Conservation (phyloP, 2,113 vertebrate species). For the Guaruba guarouba region DNA sequence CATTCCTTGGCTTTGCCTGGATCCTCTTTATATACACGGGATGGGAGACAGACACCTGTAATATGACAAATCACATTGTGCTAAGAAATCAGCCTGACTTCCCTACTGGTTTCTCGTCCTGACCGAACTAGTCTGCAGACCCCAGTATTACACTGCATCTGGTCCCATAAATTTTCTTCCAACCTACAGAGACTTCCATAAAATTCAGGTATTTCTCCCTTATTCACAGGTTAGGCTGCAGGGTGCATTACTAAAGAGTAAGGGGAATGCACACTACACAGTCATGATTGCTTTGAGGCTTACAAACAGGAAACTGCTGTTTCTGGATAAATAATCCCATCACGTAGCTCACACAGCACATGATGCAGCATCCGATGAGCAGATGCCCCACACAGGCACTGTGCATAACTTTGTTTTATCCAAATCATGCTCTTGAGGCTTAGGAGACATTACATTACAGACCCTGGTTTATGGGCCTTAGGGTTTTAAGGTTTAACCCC, state of each 20-base stretch:
- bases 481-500: background rate
- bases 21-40: background rate
- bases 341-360: background rate
- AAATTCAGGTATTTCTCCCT: background rate
- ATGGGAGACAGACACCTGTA: background rate
- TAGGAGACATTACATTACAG: rapidly evolving
- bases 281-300: background rate
- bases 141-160: background rate
- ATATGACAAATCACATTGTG: background rate
- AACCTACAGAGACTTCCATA: background rate
- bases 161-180: background rate
- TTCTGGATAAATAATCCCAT: background rate
- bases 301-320: background rate
- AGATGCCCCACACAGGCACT: background rate
- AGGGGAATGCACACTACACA: background rate
- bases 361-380: background rate
- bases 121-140: background rate
- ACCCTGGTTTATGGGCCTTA: background rate
- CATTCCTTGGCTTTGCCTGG: background rate
- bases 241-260: background rate
- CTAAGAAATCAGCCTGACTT: background rate
- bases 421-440: background rate
- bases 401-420: rapidly evolving
- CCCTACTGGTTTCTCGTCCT: background rate
- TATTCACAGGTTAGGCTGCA: background rate